These are phyloP conservation scores for Zonotrichia leucophrys DNA, from an alignment of 2,113 vertebrate genomes.

Conservation along the genomic window DNA sequence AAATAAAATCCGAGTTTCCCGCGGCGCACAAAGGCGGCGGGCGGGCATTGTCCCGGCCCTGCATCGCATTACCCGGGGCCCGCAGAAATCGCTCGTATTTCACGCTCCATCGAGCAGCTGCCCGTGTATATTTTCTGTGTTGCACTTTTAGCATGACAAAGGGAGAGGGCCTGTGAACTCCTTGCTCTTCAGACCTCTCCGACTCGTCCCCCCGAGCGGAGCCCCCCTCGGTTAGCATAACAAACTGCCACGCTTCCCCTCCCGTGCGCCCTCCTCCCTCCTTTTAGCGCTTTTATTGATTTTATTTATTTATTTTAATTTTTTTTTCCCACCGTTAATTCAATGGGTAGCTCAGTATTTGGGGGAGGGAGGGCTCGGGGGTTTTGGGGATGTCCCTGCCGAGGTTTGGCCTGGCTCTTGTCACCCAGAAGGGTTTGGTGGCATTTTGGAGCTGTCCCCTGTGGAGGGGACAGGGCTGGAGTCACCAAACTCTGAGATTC, in stretches of 20 bases:
- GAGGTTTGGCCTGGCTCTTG: background rate
- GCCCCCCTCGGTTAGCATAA: constrained; percentile 51
- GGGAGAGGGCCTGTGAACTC: constrained; percentile 65
- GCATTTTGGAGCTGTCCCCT: background rate
- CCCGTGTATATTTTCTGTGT: constrained; percentile 46
- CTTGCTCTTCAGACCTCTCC: constrained; percentile 67
- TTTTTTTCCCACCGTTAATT: background rate
- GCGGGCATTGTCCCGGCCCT: constrained; percentile 27
- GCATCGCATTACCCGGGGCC: constrained; percentile 44
- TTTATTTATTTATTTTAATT: background rate
- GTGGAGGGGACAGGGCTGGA: background rate
- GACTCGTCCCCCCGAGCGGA: constrained; percentile 26
- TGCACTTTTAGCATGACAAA: constrained; percentile 67
- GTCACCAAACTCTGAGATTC: background rate
- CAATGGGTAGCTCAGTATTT: background rate
- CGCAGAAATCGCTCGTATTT: constrained; percentile 37
- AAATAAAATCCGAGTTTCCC: background rate
- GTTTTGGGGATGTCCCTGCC: background rate
- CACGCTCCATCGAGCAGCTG: constrained; percentile 63
- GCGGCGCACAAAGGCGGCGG: constrained; percentile 19
- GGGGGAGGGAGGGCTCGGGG: background rate
- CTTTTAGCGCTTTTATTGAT: background rate
- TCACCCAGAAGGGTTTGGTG: background rate
- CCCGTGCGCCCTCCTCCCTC: background rate
- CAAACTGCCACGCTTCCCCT: constrained; percentile 42